Base-by-base conservation (phyloP, 2,888 invertebrate genomes). In the Neoscelio sp. region DNA sequence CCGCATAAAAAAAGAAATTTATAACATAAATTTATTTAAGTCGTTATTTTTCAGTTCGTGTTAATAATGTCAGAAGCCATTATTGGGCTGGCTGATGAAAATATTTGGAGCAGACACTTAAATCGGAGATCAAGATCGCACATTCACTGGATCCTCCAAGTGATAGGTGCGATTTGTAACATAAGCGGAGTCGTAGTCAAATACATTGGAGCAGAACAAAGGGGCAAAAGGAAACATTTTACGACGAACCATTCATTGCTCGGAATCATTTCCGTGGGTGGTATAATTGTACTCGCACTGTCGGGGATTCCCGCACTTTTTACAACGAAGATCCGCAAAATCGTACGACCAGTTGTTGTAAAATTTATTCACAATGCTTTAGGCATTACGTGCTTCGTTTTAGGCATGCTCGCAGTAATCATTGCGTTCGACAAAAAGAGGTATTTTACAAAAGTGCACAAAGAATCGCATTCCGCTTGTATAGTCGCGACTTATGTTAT, bases 321-420 rank as follows among this genome's bases (percentile, higher is more conserved):
- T 86, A 92, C 93, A 0, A 86, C 91, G 8, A 92, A 92, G 84
- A 91, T 93, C 1, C 91, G 92, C 0, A 85, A 92, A 40, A 85
- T 90, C 82, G 85, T 93, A 71, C 91, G 91, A 68, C 92, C 92
- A 28, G 91, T 92, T 12, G 90, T 91, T 0, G 82, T 91, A 13
- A 93, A 92, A 82, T 91, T 92, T 6, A 75, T 91, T 7, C 93
- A 93, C 85, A 89, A 92, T 70, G 88, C 92, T n/a, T 89, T 93
- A 1, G 93, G 93, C 6, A 87, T 92, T 7, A 88, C 91, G 46
- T 91, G 93, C 1, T 86, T 93, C 28, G 86, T 89, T 6, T 90
- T 93, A 87, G 93, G 93, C 0, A 92, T 93, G 81, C 87, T 91
- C 0, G 89, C 88, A 0, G 82, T 87, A 48, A 85, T 86, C 50